phyloP scores from a whole-genome alignment of 1,140 invertebrate species.

The Drosophila persimilis region DNA sequence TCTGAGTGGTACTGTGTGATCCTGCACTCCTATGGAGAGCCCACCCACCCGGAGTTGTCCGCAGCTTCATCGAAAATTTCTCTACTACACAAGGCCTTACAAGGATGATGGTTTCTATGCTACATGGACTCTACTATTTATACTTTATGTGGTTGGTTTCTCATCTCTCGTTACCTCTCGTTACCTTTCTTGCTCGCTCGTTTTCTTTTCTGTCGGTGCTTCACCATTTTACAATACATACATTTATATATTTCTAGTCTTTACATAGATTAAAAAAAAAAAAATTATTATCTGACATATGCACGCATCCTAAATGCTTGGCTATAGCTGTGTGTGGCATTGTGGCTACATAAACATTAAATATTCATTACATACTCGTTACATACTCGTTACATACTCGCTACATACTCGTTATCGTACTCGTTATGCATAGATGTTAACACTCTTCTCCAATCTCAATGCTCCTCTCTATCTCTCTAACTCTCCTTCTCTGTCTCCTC shows the following conservation, averaged over 20 bases:
- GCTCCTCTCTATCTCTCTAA: constrained; percentile 2
- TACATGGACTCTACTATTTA: constrained; percentile 65
- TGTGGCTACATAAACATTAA: constrained; percentile 52
- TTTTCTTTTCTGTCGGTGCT: constrained; percentile 2
- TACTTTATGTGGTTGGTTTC: constrained; percentile 68
- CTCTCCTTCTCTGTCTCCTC: constrained; percentile 12
- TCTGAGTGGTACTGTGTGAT: not conserved
- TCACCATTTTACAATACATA: constrained; percentile 5
- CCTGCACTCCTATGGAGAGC: no score
- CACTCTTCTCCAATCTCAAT: constrained; percentile 12
- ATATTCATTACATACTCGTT: constrained; percentile 13
- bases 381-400: no score
- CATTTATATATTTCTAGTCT: constrained; percentile 25
- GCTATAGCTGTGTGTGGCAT: constrained; percentile 56
- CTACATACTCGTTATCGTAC: constrained; percentile 4
- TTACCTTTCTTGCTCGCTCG: not conserved
- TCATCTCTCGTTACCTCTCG: not conserved
- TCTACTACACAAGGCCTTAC: constrained; percentile 48
- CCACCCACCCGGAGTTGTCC: constrained; percentile 11
- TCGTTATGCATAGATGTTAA: constrained; percentile 1
- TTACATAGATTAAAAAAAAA: constrained; percentile 54
- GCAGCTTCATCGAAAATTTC: constrained; percentile 16
- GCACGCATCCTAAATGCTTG: constrained; percentile 39
- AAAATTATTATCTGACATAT: constrained; percentile 51
- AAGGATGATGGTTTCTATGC: constrained; percentile 52